Evolutionary conservation across 2,113 vertebrate species (phyloP), one percentile per base, ranked within the genome.

Genomic region (Eolophus roseicapilla): DNA sequence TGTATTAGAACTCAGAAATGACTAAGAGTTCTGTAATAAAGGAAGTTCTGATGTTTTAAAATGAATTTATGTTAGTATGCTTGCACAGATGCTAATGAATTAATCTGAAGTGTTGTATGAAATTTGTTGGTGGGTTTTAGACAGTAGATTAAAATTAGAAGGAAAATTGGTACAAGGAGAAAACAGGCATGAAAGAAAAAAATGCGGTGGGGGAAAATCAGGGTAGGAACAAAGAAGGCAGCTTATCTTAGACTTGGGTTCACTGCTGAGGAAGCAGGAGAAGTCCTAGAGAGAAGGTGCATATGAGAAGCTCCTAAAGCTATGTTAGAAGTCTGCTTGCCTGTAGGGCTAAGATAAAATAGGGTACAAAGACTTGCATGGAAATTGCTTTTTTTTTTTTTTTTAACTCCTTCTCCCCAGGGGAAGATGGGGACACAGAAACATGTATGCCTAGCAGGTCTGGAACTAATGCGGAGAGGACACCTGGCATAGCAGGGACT

Each of bases 401-500:
- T 52, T 29, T 6, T 41, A 41, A 41, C 13, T 20, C 10, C 17
- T 94, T 15, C 37, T 92, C 50, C 81, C 53, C 15, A 41, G 31
- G 82, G 63, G 77, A 82, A 85, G 24, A 65, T 37, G 52, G 25
- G 49, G 55, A 81, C 71, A 77, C 44, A 65, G 59, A 82, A 86
- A 43, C 27, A 75, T 15, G 2, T 67, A 60, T 91, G 95, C 90
- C 88, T 89, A 71, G 90, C 95, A 96, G 94, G 88, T 92, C 86
- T 96, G 95, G 81, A 94, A 95, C 95, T 93, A 96, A 95, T 94
- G 49, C 85, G 77, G 55, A 81, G 93, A 83, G 65, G 88, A 95
- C 79, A 95, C 91, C 90, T 96, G 94, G 83, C 95, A 94, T 97
- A 96, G 95, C 90, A 89, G 93, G 94, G 52, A 79, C 70, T 92